Percentiles rank a stretch among this genome's conserved stretches.
Evolutionary conservation across 2,113 vertebrate species (phyloP).

Genomic region (Potamarius usumacintae): DNA sequence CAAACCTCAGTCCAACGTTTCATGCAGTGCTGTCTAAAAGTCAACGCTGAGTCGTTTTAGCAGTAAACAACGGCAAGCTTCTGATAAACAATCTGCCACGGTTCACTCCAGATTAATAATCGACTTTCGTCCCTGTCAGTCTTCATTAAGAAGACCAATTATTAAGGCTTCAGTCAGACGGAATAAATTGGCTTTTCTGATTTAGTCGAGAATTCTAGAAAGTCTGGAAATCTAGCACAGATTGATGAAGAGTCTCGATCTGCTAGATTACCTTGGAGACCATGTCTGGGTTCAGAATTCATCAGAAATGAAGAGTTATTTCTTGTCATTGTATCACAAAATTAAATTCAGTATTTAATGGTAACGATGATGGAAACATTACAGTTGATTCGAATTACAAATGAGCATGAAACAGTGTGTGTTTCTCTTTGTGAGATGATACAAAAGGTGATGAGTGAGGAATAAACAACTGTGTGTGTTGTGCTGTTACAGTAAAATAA

Average conservation of each 20-base stretch:
- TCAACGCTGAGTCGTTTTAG: constrained; percentile 63
- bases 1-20: constrained; percentile 64
- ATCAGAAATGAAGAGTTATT: constrained; percentile 16
- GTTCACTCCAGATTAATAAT: constrained; percentile 75
- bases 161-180: constrained; percentile 71
- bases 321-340: neutral
- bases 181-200: constrained; percentile 66
- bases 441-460: neutral
- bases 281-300: constrained; percentile 9
- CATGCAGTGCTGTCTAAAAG: constrained; percentile 67
- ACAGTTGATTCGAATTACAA: neutral
- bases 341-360: neutral
- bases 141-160: constrained; percentile 74
- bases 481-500: neutral
- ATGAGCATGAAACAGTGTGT: neutral
- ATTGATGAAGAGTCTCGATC: constrained; percentile 37
- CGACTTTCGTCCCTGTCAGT: constrained; percentile 76
- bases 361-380: neutral
- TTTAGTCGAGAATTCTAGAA: constrained; percentile 30
- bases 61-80: constrained; percentile 74
- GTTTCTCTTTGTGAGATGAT: neutral
- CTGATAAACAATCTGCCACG: constrained; percentile 76
- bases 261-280: neutral
- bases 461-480: neutral
- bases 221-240: constrained; percentile 29